Evolutionary conservation across 2,797 vertebrate genomes (phyloP), one percentile per base, ranked within the genome.

Genomic region (Sphenodon punctatus): DNA sequence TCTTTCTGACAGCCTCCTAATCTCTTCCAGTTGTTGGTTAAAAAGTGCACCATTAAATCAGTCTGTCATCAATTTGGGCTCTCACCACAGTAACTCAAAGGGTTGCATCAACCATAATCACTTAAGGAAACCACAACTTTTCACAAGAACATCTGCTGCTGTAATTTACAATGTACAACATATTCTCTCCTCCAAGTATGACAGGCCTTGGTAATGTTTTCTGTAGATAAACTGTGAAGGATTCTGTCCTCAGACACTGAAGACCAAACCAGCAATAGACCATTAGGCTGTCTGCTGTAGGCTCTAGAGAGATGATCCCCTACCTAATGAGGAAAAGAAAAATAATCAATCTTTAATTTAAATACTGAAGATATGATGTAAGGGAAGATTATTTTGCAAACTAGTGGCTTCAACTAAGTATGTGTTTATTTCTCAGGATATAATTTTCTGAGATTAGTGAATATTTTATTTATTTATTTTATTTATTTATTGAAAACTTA

Each of bases 361-460:
- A 92, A 86, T 80, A 75, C 73, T 76, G 65, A 85, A 68, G 43
- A 90, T 88, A 81, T 42, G 42, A 88, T 82, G 80, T 76, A 70
- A 68, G 69, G 41, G 70, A 86, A 79, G 56, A 70, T 88, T 69
- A 75, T 89, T 93, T 70, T 89, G 88, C 77, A 89, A 90, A 85
- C 67, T 86, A 80, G 41, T 74, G 83, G 75, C 73, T 92, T 90
- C 67, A 88, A 90, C 90, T 92, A 88, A 87, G 84, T 92, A 85
- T 91, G 85, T 87, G 74, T 89, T 32, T 82, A 85, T 92, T 93
- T 93, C 83, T 90, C 88, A 92, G 92, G 92, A 92, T 90, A 92
- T 87, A 93, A 90, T 93, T 94, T 93, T 89, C 83, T 83, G 85
- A 90, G 89, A 93, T 92, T 92, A 92, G 90, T 90, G 89, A 93